Base-by-base conservation (phyloP, 2,113 vertebrate species). In the Urocolius indicus region DNA sequence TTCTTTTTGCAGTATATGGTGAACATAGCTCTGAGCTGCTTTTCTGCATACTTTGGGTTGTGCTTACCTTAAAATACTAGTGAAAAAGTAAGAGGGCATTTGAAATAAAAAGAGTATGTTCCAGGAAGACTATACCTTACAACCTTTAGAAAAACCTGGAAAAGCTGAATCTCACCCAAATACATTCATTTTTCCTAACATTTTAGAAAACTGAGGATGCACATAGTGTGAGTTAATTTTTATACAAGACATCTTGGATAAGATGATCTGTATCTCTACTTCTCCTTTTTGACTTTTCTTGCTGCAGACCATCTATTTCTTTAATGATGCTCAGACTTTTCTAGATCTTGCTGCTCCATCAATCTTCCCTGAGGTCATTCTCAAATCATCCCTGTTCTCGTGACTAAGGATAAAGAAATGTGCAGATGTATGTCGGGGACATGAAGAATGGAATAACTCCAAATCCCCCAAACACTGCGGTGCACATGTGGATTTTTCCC, bases 361-460 rank as follows among this genome's bases (percentile, higher is more conserved):
- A 5, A 0, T 92, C 52, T 93, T 94, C 52, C 76, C 68, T 0
- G 24, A 84, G 82, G 82, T 68, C 52, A 61, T 93, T 83, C 34
- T 80, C 52, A 86, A 71, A n/a, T 96, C 88, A 75, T 81, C 92
- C 45, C 3, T 84, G 55, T 90, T 93, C 76, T 88, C 76, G 67
- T 77, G 90, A 86, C 85, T 92, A 74, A 93, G 68, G 65, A 63
- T 85, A 93, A 95, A 94, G 59, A 88, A 95, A 88, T 55, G 57
- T 74, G 79, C 68, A 84, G 55, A 67, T 85, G 48, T 11, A 10
- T 48, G 36, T 73, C 21, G 19, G 79, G 68, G 17, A 68, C 34
- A 85, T 55, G 29, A 75, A 63, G 13, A 76, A 72, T 15, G 34
- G 73, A 85, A 30, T 89, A 65, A 45, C 21, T 58, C 29, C 29